Evolutionary conservation across 2,797 vertebrate species (phyloP).

Genomic region (Mallotus villosus): DNA sequence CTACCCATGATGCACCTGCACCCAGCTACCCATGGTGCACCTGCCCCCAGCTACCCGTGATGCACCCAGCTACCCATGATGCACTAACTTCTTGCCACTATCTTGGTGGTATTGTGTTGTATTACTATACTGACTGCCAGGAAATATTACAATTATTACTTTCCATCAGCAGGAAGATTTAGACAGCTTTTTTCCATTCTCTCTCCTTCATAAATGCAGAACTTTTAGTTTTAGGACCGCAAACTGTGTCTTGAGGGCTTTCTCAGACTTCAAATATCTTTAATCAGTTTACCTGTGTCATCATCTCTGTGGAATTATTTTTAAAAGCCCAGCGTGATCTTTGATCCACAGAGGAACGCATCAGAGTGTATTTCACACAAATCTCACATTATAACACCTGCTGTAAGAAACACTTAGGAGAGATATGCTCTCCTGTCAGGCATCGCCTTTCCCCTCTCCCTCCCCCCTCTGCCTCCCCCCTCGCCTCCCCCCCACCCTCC

Average conservation of each 20-base stretch:
- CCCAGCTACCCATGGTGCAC: too few relatives aligned
- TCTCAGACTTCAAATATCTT: constrained; percentile 31
- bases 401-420: too few relatives aligned
- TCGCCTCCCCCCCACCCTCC: too few relatives aligned
- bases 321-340: constrained; percentile 44
- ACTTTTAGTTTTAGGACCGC: constrained; percentile 32
- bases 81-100: constrained; percentile 57
- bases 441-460: too few relatives aligned
- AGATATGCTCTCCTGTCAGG: too few relatives aligned
- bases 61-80: constrained; percentile 32
- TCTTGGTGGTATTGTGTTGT: constrained; percentile 55
- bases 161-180: constrained; percentile 41
- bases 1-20: too few relatives aligned
- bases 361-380: too few relatives aligned
- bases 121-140: constrained; percentile 60
- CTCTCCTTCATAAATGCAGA: constrained; percentile 7
- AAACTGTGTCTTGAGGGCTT: constrained; percentile 33
- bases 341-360: background rate
- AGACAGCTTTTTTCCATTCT: constrained; percentile 22
- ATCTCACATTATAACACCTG: too few relatives aligned
- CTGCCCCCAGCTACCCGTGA: too few relatives aligned
- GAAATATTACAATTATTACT: constrained; percentile 68
- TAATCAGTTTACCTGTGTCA: constrained; percentile 60
- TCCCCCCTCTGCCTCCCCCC: too few relatives aligned
- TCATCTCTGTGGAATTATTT: constrained; percentile 41